These are phyloP conservation scores for Clanis bilineata DNA, from an alignment of 2,888 invertebrate species.

Conservation along the genomic window DNA sequence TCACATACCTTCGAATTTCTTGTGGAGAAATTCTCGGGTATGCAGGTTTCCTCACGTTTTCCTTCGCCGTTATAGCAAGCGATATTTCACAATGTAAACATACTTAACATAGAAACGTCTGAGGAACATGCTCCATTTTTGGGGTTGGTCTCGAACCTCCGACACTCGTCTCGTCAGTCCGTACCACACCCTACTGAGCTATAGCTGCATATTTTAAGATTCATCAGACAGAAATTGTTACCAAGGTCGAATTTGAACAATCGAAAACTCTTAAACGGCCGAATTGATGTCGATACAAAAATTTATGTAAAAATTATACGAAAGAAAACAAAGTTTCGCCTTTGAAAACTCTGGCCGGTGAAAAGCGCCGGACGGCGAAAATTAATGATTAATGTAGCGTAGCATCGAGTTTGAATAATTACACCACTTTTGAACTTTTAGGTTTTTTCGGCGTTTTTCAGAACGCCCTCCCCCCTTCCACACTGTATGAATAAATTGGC, in stretches of 20 bases:
- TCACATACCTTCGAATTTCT: too few relatives aligned
- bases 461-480: too few relatives aligned
- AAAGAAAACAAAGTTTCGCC: constrained; percentile 8
- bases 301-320: constrained; percentile 19
- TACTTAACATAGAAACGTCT: too few relatives aligned
- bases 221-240: not conserved
- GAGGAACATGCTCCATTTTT: too few relatives aligned
- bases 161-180: too few relatives aligned
- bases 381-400: constrained; percentile 43
- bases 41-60: too few relatives aligned
- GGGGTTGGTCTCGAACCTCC: too few relatives aligned
- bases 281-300: constrained; percentile 13
- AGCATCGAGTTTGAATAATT: constrained; percentile 28
- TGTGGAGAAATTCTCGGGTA: too few relatives aligned
- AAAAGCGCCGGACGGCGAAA: constrained; percentile 28
- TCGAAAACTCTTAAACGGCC: not conserved
- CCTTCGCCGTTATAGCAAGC: too few relatives aligned
- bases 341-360: constrained; percentile 19
- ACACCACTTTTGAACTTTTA: constrained; percentile 16
- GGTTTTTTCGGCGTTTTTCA: constrained; percentile 5
- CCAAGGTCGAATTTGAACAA: not conserved
- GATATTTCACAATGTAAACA: too few relatives aligned
- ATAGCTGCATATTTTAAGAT: not conserved
- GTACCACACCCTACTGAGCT: too few relatives aligned
- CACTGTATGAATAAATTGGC: constrained; percentile 8